Evolutionary conservation across 2,797 vertebrate genomes (phyloP).

Genomic region (Onychomys torridus): DNA sequence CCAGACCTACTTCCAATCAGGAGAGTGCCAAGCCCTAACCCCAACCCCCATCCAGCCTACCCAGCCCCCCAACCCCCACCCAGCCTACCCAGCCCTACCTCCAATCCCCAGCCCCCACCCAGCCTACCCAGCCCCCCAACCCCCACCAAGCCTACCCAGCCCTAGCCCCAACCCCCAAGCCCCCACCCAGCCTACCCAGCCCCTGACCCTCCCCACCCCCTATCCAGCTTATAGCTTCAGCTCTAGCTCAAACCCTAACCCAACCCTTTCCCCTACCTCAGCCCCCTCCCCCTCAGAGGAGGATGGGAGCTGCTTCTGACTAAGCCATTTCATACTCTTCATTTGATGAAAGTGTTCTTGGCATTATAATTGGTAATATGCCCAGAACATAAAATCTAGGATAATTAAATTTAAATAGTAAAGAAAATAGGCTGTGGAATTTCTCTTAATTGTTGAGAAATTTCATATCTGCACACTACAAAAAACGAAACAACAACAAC

Average conservation of each 20-base stretch:
- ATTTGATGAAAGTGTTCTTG: slow-evolving; percentile 18
- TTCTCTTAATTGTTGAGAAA: slow-evolving; percentile 35
- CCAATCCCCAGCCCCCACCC: neutral
- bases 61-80: too few species aligned
- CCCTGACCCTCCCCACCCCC: neutral
- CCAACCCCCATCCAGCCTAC: neutral
- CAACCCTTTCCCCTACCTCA: neutral
- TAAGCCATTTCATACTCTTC: slow-evolving; percentile 27
- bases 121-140: neutral
- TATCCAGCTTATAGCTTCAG: neutral
- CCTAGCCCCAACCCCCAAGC: neutral
- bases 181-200: neutral
- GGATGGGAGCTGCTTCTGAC: neutral
- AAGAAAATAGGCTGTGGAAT: neutral
- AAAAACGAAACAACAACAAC: neutral
- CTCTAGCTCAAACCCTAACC: neutral
- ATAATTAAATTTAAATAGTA: slow-evolving; percentile 46
- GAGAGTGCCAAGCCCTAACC: neutral
- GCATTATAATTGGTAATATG: slow-evolving; percentile 1
- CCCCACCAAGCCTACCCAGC: too few species aligned
- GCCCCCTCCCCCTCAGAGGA: neutral
- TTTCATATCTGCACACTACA: neutral
- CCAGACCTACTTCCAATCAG: neutral
- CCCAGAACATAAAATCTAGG: slow-evolving; percentile 13
- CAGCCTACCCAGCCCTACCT: neutral